Evolutionary conservation across 92 coral and sea anemone genomes (phyloP).

Genomic region (Zoanthus sansibaricus): DNA sequence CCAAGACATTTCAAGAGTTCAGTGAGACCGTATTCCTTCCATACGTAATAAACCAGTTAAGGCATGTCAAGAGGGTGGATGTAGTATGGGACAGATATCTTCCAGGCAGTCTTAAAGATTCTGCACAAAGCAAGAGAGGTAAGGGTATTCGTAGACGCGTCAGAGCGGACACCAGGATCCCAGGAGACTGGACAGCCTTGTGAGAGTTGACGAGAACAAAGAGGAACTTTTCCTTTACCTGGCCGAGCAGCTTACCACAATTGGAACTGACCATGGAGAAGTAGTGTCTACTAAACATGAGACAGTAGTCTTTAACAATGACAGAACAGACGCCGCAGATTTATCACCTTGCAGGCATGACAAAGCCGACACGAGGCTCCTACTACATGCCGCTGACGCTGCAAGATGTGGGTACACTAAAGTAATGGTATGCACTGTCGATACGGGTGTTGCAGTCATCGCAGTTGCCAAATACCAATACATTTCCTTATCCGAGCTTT

Average conservation of each 20-base stretch:
- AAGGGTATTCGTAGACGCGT: slow-evolving; percentile 65
- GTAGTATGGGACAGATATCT: slow-evolving; percentile 64
- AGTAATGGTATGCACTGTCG: slow-evolving; percentile 51
- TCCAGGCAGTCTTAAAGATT: slow-evolving; percentile 58
- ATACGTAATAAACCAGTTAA: slow-evolving; percentile 19
- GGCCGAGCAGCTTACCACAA: slow-evolving; percentile 44
- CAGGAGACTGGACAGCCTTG: slow-evolving; percentile 70
- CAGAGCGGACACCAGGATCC: slow-evolving; percentile 60
- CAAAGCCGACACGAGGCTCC: slow-evolving; percentile 54
- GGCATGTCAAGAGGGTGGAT: slow-evolving; percentile 52
- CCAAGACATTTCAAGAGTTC: slow-evolving; percentile 73
- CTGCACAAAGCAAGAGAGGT: slow-evolving; percentile 68
- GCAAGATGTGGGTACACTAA: slow-evolving; percentile 37
- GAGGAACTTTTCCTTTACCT: slow-evolving; percentile 61
- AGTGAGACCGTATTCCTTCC: slow-evolving; percentile 66
- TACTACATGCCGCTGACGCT: slow-evolving; percentile 50
- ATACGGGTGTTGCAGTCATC: slow-evolving; percentile 56
- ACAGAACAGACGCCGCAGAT: slow-evolving; percentile 44
- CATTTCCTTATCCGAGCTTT: slow-evolving; percentile 38
- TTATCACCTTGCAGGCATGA: slow-evolving; percentile 64
- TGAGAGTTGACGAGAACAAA: slow-evolving; percentile 35
- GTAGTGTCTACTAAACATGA: slow-evolving; percentile 56
- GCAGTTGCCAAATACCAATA: slow-evolving; percentile 36
- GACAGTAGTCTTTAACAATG: slow-evolving; percentile 33
- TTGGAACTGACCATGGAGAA: slow-evolving; percentile 19